phyloP scores from a whole-genome alignment of 2,888 invertebrate genomes.

The Phlogophora meticulosa region DNA sequence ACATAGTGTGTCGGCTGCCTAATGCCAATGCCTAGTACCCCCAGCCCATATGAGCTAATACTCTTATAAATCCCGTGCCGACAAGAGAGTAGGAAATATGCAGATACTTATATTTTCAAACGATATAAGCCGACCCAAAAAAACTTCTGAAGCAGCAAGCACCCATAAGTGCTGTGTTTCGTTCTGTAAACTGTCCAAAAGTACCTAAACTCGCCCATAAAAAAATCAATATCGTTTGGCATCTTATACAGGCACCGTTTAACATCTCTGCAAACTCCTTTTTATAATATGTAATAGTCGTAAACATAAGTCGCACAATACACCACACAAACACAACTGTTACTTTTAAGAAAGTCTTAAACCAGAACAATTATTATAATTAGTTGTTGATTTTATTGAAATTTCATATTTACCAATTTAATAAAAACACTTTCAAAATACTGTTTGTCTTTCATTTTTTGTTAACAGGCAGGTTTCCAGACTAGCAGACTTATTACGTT shows the following conservation, averaged over 20 bases:
- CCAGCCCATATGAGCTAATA: neutral
- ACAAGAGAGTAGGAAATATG: neutral
- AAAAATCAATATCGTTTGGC: too few relatives aligned
- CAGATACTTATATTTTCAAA: neutral
- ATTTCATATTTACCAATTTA: conserved; percentile 61
- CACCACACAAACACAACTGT: conserved; percentile 41
- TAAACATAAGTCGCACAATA: conserved; percentile 54
- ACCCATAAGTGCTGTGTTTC: too few relatives aligned
- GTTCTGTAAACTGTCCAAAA: too few relatives aligned
- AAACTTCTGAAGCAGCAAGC: too few relatives aligned
- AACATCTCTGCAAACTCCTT: conserved; percentile 24
- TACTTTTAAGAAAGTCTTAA: conserved; percentile 22
- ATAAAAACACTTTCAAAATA: conserved; percentile 62
- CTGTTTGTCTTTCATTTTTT: conserved; percentile 22
- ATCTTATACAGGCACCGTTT: conserved; percentile 19
- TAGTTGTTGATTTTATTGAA: conserved; percentile 41
- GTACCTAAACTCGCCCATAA: too few relatives aligned
- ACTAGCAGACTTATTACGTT: too few relatives aligned
- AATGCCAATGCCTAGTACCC: neutral
- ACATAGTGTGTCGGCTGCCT: neutral
- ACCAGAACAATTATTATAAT: conserved; percentile 35
- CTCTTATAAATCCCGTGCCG: neutral
- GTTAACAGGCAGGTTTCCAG: too few relatives aligned
- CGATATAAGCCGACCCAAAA: too few relatives aligned
- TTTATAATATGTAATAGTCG: conserved; percentile 36